Base-by-base conservation (phyloP, 1,140 invertebrate species). In the Scaptomyza montana region DNA sequence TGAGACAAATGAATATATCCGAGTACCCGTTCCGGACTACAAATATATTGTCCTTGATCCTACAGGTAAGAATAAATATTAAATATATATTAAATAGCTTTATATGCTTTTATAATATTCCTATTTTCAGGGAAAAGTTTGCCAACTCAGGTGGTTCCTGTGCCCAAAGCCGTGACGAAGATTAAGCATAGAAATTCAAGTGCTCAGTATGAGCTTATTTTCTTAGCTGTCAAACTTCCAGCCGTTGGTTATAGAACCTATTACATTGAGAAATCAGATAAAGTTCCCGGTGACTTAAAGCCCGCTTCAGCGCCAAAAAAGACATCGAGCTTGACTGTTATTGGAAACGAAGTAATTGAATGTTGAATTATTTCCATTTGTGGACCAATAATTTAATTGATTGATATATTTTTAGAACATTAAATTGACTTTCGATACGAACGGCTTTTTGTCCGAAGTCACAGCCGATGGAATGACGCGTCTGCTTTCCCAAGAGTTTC, bases 211-310 rank as follows among this genome's bases (percentile, higher is more conserved):
- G 96, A 97, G 68, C 89, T 97, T 0, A 92, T 95, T 16, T 97
- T 97, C 85, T 77, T 93, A 56, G 94, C 95, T 4, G 78, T 91
- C 46, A 92, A 94, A 45, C 78, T 96, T 0, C 95, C 95, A 6
- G 92, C 96, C 0, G 68, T 96, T 21, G 95, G 96, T 0, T 95
- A 94, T 74, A 93, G 93, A 8, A 93, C 94, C 0, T 96, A 93
- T 77, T 94, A 93, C 45, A 92, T 96, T 46, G 68, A 77, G 49
- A 76, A 60, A 41, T 64, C 59, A 0, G 67, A 75, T 6, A 63
- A 10, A 1, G 30, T 5, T 45, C 8, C 33, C 33, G 10, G 3
- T 13, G 10, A 21, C 56, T n/a, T 49, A 0, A 62, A 53, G 55
- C 78, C 89, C 0, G 46, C 7, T 10, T 9, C 78, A 7, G 51